Base-by-base conservation (phyloP, 2,797 vertebrate genomes). In the Lycodopsis pacificus region DNA sequence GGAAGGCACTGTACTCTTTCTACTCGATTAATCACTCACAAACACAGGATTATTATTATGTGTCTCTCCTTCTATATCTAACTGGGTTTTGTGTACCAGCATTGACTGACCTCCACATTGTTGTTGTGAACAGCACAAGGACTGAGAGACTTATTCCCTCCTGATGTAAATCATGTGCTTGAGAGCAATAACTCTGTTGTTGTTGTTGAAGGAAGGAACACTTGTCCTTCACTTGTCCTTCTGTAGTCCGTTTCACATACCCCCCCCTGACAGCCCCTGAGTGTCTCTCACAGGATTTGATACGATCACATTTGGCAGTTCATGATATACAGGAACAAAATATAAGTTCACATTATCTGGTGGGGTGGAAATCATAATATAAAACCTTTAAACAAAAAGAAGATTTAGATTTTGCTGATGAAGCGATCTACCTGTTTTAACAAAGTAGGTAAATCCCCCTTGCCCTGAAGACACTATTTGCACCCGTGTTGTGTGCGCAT, bases 91-190 rank as follows among this genome's bases (percentile, higher is more conserved):
- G 9, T 83, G 56, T 61, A 54, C 63, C 36, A 48, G 11, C 71
- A 58, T 20, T 44, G 49, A 77, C 51, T 76, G 80, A 83, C 81
- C 71, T 80, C 69, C 53, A 65, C 53, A 27, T 53, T 73, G 57
- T 40, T 22, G 46, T 49, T 20, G 19, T 20, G 7, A 49, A 54
- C n/a, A 65, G 70, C 53, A 54, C 65, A 70, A 59, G 61, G 58
- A 54, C 30, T 38, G 42, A 77, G 19, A 42, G 10, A 68, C 38
- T 32, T n/a, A 74, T 51, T 17, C 49, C 20, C n/a, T 66, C 48
- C 36, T 67, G 22, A 84, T 71, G 68, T 20, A 67, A 71, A 80
- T 22, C 72, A 78, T 56, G 36, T 65, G 82, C 36, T 72, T 15
- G 0, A 57, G 46, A 17, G 20, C 27, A 22, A 70, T 2, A 58